Evolutionary conservation across 2,888 invertebrate species (phyloP), one percentile per base, ranked within the genome.

Genomic region (Netelia melanura): DNA sequence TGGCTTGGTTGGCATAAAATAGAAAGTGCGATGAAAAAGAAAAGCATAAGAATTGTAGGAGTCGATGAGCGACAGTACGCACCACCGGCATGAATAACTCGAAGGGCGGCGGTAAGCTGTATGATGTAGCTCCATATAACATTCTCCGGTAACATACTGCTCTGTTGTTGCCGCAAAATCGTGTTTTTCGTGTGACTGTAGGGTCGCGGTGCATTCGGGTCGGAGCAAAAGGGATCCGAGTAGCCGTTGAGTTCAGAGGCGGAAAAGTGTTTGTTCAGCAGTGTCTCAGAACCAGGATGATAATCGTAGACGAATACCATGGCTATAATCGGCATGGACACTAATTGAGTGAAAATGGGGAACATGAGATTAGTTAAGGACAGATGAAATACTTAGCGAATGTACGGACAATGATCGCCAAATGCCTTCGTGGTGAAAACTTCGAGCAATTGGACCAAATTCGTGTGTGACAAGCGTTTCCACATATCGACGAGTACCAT

Each of bases 241-340:
- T 96, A 96, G 82, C 96, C 96, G 91, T 96, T 96, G 81, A 95
- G 93, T 88, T 95, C 95, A 84, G 94, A 92, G 56, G 95, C 95
- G 38, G 96, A 95, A 93, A 99, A 97, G 94, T 98, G 98, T 92
- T 97, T 97, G 89, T 96, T 95, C 94, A 98, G 95, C 89, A 99
- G 94, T 0, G 98, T 99, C 92, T 97, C 97, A 80, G 98, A 97
- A 77, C 97, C 97, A 38, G 99, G 97, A 95, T 98, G 98, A 94
- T 97, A 99, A 93, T 99, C 98, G 94, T 99, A 99, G 78, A 99
- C 98, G 94, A 99, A 97, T 89, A 99, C 96, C 95, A 99, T 96
- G 81, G 99, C 99, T 98, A 94, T 48, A 95, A 94, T 58, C 17
- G 58, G 21, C 0, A 48, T 10, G 11, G 48, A 48, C 10, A 3